These are phyloP conservation scores for Tuta absoluta DNA, from an alignment of 2,888 invertebrate genomes.

Conservation along the genomic window DNA sequence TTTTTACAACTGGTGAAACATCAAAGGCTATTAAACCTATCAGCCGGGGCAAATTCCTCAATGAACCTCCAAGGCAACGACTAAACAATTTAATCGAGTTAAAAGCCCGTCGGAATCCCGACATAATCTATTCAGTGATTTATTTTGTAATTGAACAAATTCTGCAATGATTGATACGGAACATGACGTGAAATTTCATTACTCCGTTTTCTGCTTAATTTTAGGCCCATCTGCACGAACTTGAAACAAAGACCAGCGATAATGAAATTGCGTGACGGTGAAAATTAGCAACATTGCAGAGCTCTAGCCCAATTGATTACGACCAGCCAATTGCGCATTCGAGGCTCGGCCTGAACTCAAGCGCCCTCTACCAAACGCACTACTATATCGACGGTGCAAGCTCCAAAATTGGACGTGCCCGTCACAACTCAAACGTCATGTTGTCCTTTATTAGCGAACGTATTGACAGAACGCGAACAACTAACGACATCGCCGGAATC, in stretches of 20 bases:
- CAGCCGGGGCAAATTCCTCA: slow-evolving; percentile 42
- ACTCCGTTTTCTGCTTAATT: slow-evolving; percentile 9
- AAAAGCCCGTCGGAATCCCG: slow-evolving; percentile 23
- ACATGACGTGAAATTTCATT: slow-evolving; percentile 12
- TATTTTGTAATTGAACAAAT: slow-evolving; percentile 11
- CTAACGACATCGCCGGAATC: slow-evolving; percentile 68
- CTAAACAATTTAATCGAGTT: slow-evolving; percentile 27
- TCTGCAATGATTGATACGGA: background rate
- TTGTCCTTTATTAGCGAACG: slow-evolving; percentile 64
- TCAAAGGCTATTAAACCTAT: slow-evolving; percentile 53
- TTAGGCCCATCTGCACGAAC: slow-evolving; percentile 4
- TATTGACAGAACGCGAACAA: slow-evolving; percentile 73
- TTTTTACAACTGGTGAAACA: slow-evolving; percentile 58
- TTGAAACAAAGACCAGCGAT: slow-evolving; percentile 28
- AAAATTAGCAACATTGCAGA: slow-evolving; percentile 57
- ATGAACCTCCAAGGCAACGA: slow-evolving; percentile 18
- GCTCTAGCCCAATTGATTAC: slow-evolving; percentile 52
- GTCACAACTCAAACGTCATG: slow-evolving; percentile 43
- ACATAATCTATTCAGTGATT: slow-evolving; percentile 15
- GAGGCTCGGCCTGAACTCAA: slow-evolving; percentile 45
- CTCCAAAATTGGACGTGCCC: slow-evolving; percentile 43
- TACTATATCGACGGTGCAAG: slow-evolving; percentile 42
- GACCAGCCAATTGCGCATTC: slow-evolving; percentile 47
- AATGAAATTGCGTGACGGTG: slow-evolving; percentile 45
- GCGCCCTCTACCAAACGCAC: slow-evolving; percentile 37